Conservation (phyloP, 2,888 invertebrate genomes). For the Diogma glabrata region DNA sequence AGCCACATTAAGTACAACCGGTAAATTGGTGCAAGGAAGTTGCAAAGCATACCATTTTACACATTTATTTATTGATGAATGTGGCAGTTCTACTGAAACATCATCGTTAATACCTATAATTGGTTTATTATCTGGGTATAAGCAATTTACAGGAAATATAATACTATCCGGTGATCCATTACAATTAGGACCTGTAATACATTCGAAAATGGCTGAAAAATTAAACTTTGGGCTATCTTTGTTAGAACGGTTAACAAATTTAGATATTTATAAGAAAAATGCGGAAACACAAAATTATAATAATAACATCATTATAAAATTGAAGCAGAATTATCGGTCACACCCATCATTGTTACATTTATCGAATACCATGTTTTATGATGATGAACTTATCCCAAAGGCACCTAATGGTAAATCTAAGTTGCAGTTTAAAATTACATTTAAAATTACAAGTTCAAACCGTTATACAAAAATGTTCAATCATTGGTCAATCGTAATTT, state of each 20-base stretch:
- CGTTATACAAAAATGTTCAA: no score
- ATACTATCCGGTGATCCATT: slow-evolving; percentile 62
- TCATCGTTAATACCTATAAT: slow-evolving; percentile 50
- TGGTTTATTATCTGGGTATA: slow-evolving; percentile 28
- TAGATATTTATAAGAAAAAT: slow-evolving; percentile 32
- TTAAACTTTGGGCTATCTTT: slow-evolving; percentile 40
- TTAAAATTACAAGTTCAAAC: not conserved
- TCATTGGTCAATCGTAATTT: no score
- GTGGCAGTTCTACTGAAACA: slow-evolving; percentile 60
- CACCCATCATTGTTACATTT: slow-evolving; percentile 51
- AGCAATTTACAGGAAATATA: slow-evolving; percentile 33
- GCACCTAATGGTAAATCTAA: slow-evolving; percentile 22
- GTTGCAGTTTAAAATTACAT: not conserved
- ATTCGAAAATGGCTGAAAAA: slow-evolving; percentile 29
- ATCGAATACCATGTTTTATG: slow-evolving; percentile 63
- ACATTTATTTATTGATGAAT: slow-evolving; percentile 66
- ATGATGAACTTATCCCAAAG: slow-evolving; percentile 43
- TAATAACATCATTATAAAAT: slow-evolving; percentile 55
- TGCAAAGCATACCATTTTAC: slow-evolving; percentile 36
- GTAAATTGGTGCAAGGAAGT: slow-evolving; percentile 21
- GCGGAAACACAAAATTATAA: slow-evolving; percentile 32
- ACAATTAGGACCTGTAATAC: slow-evolving; percentile 55
- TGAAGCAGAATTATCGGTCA: slow-evolving; percentile 63
- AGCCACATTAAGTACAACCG: slow-evolving; percentile 48
- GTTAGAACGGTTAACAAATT: slow-evolving; percentile 53